Conservation (phyloP, 2,113 vertebrate genomes). For the Brachirus orientalis region DNA sequence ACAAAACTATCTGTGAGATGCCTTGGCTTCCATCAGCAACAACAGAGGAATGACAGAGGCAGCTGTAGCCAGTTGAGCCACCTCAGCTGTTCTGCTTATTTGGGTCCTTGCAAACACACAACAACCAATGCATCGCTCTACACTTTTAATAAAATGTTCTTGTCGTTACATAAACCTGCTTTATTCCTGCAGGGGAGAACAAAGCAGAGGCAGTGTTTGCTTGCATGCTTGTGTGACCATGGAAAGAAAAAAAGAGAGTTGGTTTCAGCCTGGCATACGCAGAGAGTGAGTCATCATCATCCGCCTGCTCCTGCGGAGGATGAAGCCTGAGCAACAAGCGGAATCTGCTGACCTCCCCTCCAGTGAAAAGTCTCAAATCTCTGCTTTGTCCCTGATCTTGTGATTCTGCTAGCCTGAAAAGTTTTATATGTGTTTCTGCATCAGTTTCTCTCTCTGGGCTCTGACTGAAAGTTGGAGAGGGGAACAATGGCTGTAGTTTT, state of each 20-base stretch:
- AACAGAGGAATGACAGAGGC: constrained; percentile 32
- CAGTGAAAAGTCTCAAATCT: constrained; percentile 39
- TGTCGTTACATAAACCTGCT: constrained; percentile 4
- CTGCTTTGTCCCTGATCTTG: constrained; percentile 65
- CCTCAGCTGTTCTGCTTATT: constrained; percentile 40
- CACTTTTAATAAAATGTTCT: constrained; percentile 10
- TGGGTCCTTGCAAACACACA: background rate
- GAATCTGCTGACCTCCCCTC: constrained; percentile 62
- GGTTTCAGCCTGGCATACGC: constrained; percentile 57
- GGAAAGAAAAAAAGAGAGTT: constrained; percentile 33
- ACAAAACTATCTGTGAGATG: constrained; percentile 14
- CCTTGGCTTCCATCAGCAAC: constrained; percentile 17
- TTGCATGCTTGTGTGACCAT: constrained; percentile 30
- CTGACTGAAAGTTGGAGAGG: background rate
- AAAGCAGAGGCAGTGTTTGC: constrained; percentile 35
- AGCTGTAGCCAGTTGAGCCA: constrained; percentile 35
- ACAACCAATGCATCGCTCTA: background rate
- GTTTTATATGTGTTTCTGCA: constrained; percentile 42
- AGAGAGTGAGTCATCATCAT: constrained; percentile 74
- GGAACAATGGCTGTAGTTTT: constrained; percentile 47
- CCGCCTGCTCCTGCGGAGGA: constrained; percentile 43
- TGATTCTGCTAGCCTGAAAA: constrained; percentile 39
- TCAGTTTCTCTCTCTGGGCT: constrained; percentile 26
- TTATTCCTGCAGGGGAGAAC: constrained; percentile 4
- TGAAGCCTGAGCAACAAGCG: constrained; percentile 20